Conservation (phyloP, 2,888 invertebrate species). For the Rosalia funebris region DNA sequence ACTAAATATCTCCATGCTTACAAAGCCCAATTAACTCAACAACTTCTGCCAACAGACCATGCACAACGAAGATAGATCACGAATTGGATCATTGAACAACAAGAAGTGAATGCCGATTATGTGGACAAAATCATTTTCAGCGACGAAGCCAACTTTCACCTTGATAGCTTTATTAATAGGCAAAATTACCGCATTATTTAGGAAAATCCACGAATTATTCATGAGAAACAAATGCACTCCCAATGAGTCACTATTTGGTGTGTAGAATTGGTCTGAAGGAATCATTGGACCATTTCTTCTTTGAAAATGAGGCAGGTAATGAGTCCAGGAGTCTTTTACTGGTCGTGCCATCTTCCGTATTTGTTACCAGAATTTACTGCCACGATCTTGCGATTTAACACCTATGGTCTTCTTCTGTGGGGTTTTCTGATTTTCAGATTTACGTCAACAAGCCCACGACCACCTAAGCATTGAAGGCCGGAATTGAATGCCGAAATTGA, state of each 20-base stretch:
- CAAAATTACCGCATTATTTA: neutral
- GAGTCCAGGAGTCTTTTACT: too few species aligned
- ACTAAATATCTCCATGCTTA: neutral
- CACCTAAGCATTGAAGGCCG: too few species aligned
- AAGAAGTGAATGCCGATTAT: neutral
- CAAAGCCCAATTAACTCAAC: neutral
- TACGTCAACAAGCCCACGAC: too few species aligned
- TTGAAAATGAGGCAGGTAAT: neutral
- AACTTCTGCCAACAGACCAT: neutral
- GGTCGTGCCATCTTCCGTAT: too few species aligned
- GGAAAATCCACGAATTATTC: neutral
- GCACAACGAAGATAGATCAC: neutral
- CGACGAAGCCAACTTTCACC: neutral
- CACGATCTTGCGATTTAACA: too few species aligned
- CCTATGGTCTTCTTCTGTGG: too few species aligned
- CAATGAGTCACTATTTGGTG: neutral
- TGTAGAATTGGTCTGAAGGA: neutral
- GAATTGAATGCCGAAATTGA: too few species aligned
- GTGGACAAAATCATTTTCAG: neutral
- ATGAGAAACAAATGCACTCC: neutral
- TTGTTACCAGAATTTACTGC: too few species aligned
- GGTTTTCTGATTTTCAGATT: too few species aligned
- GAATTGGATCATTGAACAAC: neutral
- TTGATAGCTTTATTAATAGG: neutral
- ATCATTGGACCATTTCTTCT: neutral